Base-by-base conservation (phyloP, 2,888 invertebrate genomes). In the Notodonta dromedarius region DNA sequence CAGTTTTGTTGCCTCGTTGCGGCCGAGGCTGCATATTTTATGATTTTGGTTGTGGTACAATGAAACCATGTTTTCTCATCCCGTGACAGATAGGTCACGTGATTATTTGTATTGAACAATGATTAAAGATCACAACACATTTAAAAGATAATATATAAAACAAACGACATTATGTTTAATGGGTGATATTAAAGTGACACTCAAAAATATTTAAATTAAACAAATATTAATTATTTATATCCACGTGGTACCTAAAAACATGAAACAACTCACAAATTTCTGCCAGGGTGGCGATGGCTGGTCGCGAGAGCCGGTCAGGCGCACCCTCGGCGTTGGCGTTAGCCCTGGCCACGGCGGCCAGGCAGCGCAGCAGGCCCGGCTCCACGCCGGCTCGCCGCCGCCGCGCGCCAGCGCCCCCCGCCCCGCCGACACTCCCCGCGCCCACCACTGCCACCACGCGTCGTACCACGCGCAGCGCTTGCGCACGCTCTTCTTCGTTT, bases 401-500 rank as follows among this genome's bases (percentile, higher is more conserved):
- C 50, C 95, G 94, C 50, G 44, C 44, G 11, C 44, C 44, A 1
- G 96, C 60, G 67, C 96, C 24, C 32, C 96, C 60, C 67, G 97
- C 24, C 52, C 48, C 95, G 94, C 50, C 96, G 96, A 96, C 95
- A 92, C 79, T 97, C 81, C 73, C 95, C 85, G 86, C 84, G 0
- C 92, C 93, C 0, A 90, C 92, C 7, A 92, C 88, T 0, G 90
- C 91, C 6, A 90, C 85, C 46, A 90, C 86, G 2, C 93, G 87
- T 58, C 97, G 94, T 61, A 98, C 96, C 65, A 99, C 95, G 78
- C 98, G 96, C 76, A 99, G 94, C 0, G 98, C 98, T 90, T 99
- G 99, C 59, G 98, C 96, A 53, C 98, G 95, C 87, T 99, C 99
- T 74, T 98, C 96, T 86, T 99, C 99, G 88, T 98, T 98, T 77